Evolutionary conservation across 1,140 invertebrate genomes (phyloP).

Genomic region (Tachypleus tridentatus): DNA sequence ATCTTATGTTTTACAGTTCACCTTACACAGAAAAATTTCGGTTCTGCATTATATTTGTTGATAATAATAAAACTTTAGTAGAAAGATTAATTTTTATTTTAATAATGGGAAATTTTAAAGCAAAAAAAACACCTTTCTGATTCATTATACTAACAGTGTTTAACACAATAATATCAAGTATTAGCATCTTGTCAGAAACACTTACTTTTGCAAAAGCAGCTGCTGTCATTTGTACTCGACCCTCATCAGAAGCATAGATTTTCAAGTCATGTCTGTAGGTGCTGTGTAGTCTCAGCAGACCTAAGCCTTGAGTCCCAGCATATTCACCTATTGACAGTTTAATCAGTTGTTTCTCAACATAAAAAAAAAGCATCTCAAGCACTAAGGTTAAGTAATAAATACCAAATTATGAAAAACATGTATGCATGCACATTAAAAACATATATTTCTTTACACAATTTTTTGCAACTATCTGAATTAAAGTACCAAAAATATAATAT

Average conservation of each 20-base stretch:
- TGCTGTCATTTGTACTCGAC: slow-evolving; percentile 97
- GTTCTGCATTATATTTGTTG: background rate
- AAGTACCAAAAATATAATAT: too few relatives aligned
- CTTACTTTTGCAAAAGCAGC: slow-evolving; percentile 92
- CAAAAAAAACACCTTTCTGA: background rate
- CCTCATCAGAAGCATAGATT: slow-evolving; percentile 99
- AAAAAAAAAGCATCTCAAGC: too few relatives aligned
- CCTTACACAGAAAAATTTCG: too few relatives aligned
- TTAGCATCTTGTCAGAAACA: background rate
- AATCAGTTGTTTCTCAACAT: background rate
- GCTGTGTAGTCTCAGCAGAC: slow-evolving; percentile 84
- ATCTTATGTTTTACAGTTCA: too few relatives aligned
- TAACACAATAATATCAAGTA: slow-evolving; percentile 9
- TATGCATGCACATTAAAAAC: too few relatives aligned
- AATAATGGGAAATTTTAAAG: background rate
- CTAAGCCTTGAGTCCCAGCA: slow-evolving; percentile 78
- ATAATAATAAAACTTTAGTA: background rate
- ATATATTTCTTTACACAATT: too few relatives aligned
- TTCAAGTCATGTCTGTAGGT: slow-evolving; percentile 98
- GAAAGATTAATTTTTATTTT: background rate
- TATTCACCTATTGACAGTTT: slow-evolving; percentile 53
- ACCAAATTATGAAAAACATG: too few relatives aligned
- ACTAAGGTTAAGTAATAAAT: too few relatives aligned
- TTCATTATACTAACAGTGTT: slow-evolving; percentile 1
- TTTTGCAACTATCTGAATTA: too few relatives aligned